These are phyloP conservation scores for Hippocampus zosterae DNA, from an alignment of 2,113 vertebrate species.

Conservation along the genomic window DNA sequence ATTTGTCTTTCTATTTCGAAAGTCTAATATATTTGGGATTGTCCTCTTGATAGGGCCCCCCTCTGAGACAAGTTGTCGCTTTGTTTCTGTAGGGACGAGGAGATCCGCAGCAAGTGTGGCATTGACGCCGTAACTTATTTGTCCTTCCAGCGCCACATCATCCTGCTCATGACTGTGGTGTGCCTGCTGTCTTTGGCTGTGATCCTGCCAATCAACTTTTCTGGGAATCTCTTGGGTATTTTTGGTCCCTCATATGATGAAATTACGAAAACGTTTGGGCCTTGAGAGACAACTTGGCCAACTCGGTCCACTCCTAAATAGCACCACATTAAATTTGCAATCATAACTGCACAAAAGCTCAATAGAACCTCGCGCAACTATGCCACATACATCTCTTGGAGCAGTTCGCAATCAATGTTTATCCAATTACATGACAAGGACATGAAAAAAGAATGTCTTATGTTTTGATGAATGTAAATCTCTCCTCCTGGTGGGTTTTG, in stretches of 20 bases:
- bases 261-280: not conserved
- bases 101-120: slow-evolving; percentile 93
- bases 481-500: too few relatives aligned
- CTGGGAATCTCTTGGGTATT: slow-evolving; percentile 86
- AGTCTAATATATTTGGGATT: not conserved
- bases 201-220: slow-evolving; percentile 92
- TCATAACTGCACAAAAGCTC: not conserved
- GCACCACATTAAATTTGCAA: not conserved
- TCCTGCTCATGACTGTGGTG: slow-evolving; percentile 82
- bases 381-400: not conserved
- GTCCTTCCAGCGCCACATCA: slow-evolving; percentile 92
- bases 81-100: slow-evolving; percentile 78
- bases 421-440: not conserved
- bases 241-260: slow-evolving; percentile 34
- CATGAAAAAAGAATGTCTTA: not conserved
- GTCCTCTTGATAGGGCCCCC: not conserved
- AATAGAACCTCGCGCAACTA: not conserved
- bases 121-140: slow-evolving; percentile 91
- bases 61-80: slow-evolving; percentile 22
- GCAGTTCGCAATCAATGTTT: not conserved
- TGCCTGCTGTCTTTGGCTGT: slow-evolving; percentile 88
- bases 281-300: not conserved
- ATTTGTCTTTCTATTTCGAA: slow-evolving; percentile 1
- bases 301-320: not conserved
- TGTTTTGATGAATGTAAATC: too few relatives aligned